Evolutionary conservation across 2,888 invertebrate genomes (phyloP), one percentile per base, ranked within the genome.

Genomic region (Folsomia candida): DNA sequence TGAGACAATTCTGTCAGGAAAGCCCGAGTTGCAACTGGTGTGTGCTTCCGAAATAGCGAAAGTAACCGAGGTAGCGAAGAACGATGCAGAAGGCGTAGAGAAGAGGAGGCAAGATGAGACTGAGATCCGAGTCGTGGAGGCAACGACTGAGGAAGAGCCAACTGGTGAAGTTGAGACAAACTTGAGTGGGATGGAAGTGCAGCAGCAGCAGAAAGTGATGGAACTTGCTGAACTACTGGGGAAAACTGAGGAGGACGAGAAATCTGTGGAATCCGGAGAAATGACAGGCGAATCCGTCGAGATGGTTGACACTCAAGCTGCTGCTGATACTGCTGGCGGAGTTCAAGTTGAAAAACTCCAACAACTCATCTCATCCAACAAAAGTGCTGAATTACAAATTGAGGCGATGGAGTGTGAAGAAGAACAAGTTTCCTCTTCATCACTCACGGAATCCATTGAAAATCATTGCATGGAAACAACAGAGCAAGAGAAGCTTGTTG

Each of bases 131-230:
- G 18, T 14, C 28, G 20, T 11, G 58, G 72, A 69, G 72, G 69
- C 66, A 67, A 69, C n/a, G n/a, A 28, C 29, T 64, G 72, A 70
- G 26, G 54, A 37, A 29, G 22, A 29, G 51, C 25, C 51, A 65
- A 26, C 20, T n/a, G 4, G 47, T 20, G 11, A 26, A 24, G n/a
- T 18, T 22, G 47, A 29, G 57, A n/a, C 51, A 29, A 47, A 57
- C 9, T 62, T 51, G 54, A 54, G 26, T 18, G 26, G 3, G 18
- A 73, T 73, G 72, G 69, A 72, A 67, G 59, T 73, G 67, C 67
- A 67, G 54, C 67, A 65, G 26, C 67, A 67, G 11, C 27, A n/a
- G 18, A 67, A 11, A 59, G 47, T 37, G 37, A 37, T n/a, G 37
- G 37, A 37, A 37, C 37, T 37, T 9, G 37, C 4, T 4, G 4